Conservation (phyloP, 2,888 invertebrate genomes). For the Acleris emargana region DNA sequence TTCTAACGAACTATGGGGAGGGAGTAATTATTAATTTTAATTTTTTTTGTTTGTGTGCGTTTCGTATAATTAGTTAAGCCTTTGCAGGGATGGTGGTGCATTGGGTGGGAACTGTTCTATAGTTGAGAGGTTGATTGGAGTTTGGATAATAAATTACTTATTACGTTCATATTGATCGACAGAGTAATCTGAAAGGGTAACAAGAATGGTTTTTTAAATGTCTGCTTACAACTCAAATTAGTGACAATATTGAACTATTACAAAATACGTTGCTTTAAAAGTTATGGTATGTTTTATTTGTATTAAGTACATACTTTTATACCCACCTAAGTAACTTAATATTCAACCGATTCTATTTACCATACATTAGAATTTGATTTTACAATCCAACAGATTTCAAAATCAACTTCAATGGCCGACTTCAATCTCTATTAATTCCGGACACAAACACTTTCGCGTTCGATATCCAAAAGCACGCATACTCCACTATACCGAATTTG, state of each 20-base stretch:
- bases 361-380: neutral
- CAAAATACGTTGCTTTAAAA: no score
- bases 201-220: no score
- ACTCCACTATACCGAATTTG: neutral
- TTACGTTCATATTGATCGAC: no score
- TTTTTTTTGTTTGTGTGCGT: conserved; percentile 36
- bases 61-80: conserved; percentile 22
- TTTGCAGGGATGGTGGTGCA: conserved; percentile 4
- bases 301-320: no score
- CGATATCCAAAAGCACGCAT: neutral
- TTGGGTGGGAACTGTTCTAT: neutral
- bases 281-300: no score
- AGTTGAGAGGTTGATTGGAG: no score
- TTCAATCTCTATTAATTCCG: neutral
- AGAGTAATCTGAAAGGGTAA: no score
- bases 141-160: no score
- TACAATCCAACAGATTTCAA: neutral
- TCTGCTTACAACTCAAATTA: no score
- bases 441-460: conserved; percentile 6
- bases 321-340: no score
- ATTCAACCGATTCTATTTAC: neutral
- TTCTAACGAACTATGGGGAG: conserved; percentile 50
- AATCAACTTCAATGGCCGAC: neutral
- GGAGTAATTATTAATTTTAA: conserved; percentile 46
- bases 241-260: no score